A percentile compares a stretch with the other conserved stretches of the same genome.
Conservation (phyloP, 2,113 vertebrate species). For the Nesoenas mayeri region DNA sequence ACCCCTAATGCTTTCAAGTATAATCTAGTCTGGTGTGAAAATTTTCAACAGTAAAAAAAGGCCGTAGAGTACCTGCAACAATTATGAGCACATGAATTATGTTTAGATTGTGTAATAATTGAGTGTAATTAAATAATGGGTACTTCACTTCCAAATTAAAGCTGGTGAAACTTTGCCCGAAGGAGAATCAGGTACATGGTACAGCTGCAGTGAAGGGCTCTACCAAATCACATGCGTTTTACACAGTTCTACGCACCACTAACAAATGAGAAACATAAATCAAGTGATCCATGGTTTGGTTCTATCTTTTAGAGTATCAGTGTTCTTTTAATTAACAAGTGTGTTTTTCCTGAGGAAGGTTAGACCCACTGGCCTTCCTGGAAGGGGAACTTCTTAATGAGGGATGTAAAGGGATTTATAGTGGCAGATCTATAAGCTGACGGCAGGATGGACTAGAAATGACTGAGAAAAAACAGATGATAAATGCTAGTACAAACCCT, state of each 20-base stretch:
- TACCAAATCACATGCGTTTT: neutral
- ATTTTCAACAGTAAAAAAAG: neutral
- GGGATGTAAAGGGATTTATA: neutral
- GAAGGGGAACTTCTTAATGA: neutral
- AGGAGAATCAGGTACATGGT: neutral
- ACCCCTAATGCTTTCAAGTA: neutral
- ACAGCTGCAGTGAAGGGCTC: neutral
- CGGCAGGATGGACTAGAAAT: neutral
- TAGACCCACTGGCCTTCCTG: neutral
- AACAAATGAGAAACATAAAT: neutral
- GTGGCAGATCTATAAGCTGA: neutral
- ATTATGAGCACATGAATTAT: neutral
- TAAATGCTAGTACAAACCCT: neutral
- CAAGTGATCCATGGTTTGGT: neutral
- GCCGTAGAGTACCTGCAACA: neutral
- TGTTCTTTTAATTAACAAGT: constrained; percentile 27
- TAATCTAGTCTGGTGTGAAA: neutral
- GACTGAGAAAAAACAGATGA: neutral
- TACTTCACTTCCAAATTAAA: neutral
- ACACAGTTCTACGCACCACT: neutral
- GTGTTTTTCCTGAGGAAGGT: neutral
- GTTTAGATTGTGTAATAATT: neutral
- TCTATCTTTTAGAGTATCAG: neutral
- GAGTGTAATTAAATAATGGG: neutral
- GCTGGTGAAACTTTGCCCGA: neutral